Conservation (phyloP, 2,797 vertebrate species). For the Pantherophis vulpinus region DNA sequence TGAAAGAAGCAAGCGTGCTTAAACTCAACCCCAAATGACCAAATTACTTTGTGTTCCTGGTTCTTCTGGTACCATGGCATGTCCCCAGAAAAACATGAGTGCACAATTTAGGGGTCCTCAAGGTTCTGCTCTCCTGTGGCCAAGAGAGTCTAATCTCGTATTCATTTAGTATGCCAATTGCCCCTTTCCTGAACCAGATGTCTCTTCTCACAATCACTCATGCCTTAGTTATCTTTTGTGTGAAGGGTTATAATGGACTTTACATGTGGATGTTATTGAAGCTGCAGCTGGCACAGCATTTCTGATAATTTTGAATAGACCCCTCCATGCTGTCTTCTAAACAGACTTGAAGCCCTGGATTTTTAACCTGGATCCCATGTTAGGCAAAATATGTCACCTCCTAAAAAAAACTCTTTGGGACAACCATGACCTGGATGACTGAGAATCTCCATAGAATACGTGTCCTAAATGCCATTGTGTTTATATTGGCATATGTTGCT, state of each 20-base stretch:
- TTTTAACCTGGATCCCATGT: neutral
- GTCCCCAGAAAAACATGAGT: neutral
- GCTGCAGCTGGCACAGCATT: neutral
- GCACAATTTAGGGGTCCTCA: neutral
- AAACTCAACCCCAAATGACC: neutral
- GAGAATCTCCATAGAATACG: too few species aligned
- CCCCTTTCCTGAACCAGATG: neutral
- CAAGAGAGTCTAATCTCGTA: neutral
- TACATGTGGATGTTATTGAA: neutral
- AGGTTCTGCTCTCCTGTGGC: neutral
- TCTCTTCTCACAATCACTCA: neutral
- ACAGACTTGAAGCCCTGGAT: neutral
- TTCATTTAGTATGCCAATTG: neutral
- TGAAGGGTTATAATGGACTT: neutral
- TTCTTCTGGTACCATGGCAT: neutral
- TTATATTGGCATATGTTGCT: neutral
- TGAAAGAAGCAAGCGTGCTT: neutral
- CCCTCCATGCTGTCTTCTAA: neutral
- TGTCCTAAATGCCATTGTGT: neutral
- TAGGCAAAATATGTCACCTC: neutral
- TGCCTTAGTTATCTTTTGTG: neutral
- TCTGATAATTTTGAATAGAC: neutral
- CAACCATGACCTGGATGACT: too few species aligned
- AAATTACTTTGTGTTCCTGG: neutral
- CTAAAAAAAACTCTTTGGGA: too few species aligned